phyloP scores from a whole-genome alignment of 2,113 vertebrate species.

The Oryzias curvinotus region DNA sequence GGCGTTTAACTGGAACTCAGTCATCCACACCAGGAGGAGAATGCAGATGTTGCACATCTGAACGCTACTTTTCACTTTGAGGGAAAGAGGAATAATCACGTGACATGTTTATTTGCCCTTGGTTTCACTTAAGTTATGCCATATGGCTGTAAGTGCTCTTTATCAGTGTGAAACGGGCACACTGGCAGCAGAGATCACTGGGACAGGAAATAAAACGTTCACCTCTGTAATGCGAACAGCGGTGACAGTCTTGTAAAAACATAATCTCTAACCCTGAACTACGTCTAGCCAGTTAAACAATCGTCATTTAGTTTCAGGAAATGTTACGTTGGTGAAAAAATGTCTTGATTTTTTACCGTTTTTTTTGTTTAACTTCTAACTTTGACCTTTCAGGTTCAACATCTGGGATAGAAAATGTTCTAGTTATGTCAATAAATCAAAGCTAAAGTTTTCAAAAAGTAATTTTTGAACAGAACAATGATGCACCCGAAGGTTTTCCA shows the following conservation, averaged over 20 bases:
- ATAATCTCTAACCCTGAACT: background rate
- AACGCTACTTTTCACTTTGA: slow-evolving; percentile 5
- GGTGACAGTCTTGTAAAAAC: background rate
- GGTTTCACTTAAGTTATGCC: slow-evolving; percentile 40
- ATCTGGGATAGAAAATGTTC: too few species aligned
- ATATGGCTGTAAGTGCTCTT: slow-evolving; percentile 31
- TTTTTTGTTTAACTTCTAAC: too few species aligned
- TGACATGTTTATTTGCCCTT: slow-evolving; percentile 35
- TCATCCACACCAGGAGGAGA: background rate
- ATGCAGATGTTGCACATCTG: background rate
- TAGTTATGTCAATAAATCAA: too few species aligned
- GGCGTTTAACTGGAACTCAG: background rate
- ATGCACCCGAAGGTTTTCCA: too few species aligned
- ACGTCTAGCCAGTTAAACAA: too few species aligned
- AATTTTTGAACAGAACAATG: too few species aligned
- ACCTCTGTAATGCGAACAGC: background rate
- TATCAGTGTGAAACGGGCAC: slow-evolving; percentile 2
- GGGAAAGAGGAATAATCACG: slow-evolving; percentile 6
- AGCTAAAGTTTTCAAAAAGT: too few species aligned
- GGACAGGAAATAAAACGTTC: slow-evolving; percentile 36
- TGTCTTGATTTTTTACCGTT: too few species aligned
- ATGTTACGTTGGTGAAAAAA: too few species aligned
- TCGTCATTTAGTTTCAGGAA: too few species aligned
- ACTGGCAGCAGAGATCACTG: slow-evolving; percentile 31
- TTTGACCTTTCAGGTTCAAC: too few species aligned